Conservation (phyloP, 2,888 invertebrate species). For the Philopedon plagiatum region DNA sequence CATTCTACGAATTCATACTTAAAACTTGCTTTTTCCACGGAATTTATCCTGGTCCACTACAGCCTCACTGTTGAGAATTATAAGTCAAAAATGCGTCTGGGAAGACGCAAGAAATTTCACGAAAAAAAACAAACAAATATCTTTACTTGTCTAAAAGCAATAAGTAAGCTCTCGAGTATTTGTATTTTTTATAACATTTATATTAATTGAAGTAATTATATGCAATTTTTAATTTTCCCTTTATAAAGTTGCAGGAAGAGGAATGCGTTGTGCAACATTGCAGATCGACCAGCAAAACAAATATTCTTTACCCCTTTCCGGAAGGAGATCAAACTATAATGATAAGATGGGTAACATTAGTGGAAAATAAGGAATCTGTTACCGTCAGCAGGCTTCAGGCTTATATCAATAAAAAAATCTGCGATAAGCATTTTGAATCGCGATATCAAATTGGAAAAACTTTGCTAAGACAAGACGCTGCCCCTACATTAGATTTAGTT, state of each 20-base stretch:
- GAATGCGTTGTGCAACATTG: neutral
- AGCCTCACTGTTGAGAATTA: too few relatives aligned
- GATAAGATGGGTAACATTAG: neutral
- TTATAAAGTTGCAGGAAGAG: neutral
- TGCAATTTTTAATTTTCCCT: conserved; percentile 65
- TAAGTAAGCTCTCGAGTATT: too few relatives aligned
- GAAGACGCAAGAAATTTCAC: too few relatives aligned
- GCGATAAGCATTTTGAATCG: neutral
- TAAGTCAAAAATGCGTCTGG: too few relatives aligned
- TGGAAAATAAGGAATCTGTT: neutral
- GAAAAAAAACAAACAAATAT: too few relatives aligned
- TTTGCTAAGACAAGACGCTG: neutral
- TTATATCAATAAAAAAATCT: neutral
- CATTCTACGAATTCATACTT: too few relatives aligned
- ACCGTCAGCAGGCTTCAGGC: neutral
- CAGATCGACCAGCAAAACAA: neutral
- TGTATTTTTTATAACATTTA: too few relatives aligned
- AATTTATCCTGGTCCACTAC: too few relatives aligned
- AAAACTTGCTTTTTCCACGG: too few relatives aligned
- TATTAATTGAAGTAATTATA: too few relatives aligned
- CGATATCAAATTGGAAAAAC: neutral
- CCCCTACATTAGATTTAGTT: neutral
- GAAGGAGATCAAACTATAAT: neutral
- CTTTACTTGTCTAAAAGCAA: too few relatives aligned
- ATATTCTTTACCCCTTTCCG: neutral